Evolutionary conservation across 2,113 vertebrate genomes (phyloP), one percentile per base, ranked within the genome.

Genomic region (Gymnogyps californianus): DNA sequence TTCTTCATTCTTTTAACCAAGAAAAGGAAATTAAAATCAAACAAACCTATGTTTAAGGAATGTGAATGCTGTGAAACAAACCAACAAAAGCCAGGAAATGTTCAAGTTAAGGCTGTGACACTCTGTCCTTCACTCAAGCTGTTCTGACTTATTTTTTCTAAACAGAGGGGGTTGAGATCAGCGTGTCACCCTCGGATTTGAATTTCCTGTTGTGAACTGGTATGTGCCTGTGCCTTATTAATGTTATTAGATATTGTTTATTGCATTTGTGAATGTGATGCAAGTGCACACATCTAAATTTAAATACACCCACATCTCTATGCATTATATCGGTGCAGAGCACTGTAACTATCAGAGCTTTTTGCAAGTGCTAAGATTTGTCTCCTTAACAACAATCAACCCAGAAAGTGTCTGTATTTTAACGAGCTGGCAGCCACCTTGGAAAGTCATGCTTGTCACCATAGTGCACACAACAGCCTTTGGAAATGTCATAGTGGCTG

Each of bases 11-110:
- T 95, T 94, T 96, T 90, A 92, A 95, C 74, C 26, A 94, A 97
- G 96, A 94, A 96, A 96, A 97, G 96, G 97, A 97, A 97, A 97
- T 97, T 96, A 97, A 97, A 97, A 97, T 96, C 96, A 97, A 97
- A 97, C 96, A 97, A 96, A 96, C 93, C 95, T 93, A 69, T 95
- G 95, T 96, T 97, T 96, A 96, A 96, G 92, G 94, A 97, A 97
- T 96, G 96, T 95, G 97, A 96, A 97, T 96, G 93, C 96, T 97
- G 96, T 84, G 95, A 97, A 97, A 93, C 91, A 97, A 97, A 97
- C 94, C 95, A 96, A 97, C 94, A 96, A 97, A 97, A 97, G 91
- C 94, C 97, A 96, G 95, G 96, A 97, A 97, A 97, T 93, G 94
- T 96, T 93, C 95, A 58, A 96, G 90, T 95, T 96, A 97, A 95